phyloP scores from a whole-genome alignment of 2,113 vertebrate genomes.

The Circaetus cinerascens region DNA sequence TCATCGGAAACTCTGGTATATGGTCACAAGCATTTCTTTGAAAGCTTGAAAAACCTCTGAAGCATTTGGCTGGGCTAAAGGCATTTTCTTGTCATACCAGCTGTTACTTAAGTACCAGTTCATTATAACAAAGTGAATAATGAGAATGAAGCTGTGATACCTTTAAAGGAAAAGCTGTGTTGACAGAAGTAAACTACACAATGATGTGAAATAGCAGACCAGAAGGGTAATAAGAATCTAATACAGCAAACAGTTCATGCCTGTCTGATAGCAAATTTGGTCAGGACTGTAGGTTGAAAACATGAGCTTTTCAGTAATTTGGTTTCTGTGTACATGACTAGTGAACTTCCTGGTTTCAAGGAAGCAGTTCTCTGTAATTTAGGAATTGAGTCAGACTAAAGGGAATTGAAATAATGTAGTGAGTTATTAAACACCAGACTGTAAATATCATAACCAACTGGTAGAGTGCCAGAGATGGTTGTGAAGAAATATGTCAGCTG shows the following conservation, averaged over 20 bases:
- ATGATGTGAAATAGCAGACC: background rate
- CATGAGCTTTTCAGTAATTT: background rate
- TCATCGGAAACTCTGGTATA: background rate
- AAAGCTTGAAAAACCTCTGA: background rate
- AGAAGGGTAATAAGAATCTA: background rate
- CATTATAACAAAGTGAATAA: background rate
- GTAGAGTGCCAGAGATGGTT: background rate
- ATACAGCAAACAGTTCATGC: background rate
- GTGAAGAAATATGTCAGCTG: background rate
- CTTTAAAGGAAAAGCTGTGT: background rate
- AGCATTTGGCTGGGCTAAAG: background rate
- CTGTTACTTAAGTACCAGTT: background rate
- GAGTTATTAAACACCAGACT: background rate
- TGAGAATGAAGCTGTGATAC: background rate
- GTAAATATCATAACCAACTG: background rate
- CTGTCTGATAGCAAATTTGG: background rate
- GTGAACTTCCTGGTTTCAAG: constrained; percentile 44
- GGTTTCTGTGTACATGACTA: background rate
- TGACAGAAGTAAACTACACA: background rate
- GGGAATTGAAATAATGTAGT: constrained; percentile 5
- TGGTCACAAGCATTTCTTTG: background rate
- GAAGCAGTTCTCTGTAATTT: constrained; percentile 34
- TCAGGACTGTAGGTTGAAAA: background rate
- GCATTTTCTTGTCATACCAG: background rate
- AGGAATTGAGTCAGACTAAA: constrained; percentile 40